A percentile compares a stretch with the other conserved stretches of the same genome.
Conservation (phyloP, 2,888 invertebrate species). For the Tetragonula carbonaria region DNA sequence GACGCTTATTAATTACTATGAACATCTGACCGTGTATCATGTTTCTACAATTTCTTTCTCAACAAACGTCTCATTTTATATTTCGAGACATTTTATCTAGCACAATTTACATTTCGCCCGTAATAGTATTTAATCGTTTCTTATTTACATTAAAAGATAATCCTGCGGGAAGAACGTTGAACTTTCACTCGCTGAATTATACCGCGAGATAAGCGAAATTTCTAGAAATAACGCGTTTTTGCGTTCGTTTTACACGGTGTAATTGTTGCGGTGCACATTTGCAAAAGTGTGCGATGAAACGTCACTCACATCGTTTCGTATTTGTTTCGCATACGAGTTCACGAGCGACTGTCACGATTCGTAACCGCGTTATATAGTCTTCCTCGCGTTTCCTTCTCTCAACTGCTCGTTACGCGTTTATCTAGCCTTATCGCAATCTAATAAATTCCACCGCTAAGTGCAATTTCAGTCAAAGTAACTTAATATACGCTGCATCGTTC, state of each 20-base stretch:
- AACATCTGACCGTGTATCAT: no score
- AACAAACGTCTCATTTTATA: not conserved
- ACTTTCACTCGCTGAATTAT: not conserved
- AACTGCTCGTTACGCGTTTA: conserved; percentile 21
- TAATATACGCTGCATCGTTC: conserved; percentile 21
- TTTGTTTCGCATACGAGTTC: not conserved
- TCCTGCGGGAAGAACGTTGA: not conserved
- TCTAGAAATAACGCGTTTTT: not conserved
- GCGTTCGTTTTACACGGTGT: not conserved
- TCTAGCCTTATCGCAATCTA: conserved; percentile 30
- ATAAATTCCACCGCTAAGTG: conserved; percentile 28
- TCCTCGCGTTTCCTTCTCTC: conserved; percentile 6
- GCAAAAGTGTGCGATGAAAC: not conserved
- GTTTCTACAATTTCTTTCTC: not conserved
- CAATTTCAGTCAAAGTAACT: conserved; percentile 23
- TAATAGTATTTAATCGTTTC: not conserved
- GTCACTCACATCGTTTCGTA: not conserved
- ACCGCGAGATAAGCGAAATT: not conserved
- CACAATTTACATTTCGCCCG: not conserved
- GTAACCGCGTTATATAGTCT: not conserved
- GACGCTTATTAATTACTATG: no score
- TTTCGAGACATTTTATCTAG: not conserved
- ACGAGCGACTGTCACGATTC: not conserved
- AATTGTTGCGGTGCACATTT: not conserved
- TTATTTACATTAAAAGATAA: conserved; percentile 4